These are phyloP conservation scores for Fragum fragum DNA, from an alignment of 2,888 invertebrate species.

Conservation along the genomic window DNA sequence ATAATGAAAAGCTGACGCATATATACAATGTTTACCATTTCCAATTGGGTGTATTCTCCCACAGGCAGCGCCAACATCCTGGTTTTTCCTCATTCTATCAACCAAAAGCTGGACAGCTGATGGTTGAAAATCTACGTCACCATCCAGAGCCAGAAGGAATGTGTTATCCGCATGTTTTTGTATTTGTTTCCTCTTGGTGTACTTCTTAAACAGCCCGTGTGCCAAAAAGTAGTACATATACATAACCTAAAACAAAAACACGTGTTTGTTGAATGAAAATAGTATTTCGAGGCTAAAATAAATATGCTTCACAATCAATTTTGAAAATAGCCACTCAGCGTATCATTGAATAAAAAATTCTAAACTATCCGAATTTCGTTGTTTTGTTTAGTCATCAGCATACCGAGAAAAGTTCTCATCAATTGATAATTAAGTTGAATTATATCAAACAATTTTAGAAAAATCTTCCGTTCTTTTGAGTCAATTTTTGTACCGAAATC, in stretches of 20 bases:
- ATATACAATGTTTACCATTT: constrained; percentile 90
- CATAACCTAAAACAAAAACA: constrained; percentile 92
- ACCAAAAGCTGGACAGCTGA: constrained; percentile 96
- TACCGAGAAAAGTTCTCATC: too few relatives aligned
- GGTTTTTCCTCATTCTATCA: constrained; percentile 99
- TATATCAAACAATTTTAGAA: too few relatives aligned
- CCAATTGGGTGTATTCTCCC: constrained; percentile 99
- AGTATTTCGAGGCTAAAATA: too few relatives aligned
- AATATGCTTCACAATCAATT: too few relatives aligned
- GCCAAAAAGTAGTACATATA: constrained; percentile 99
- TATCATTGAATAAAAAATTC: background rate
- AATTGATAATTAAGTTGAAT: too few relatives aligned
- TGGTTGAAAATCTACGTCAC: constrained; percentile 97
- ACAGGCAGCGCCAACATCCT: constrained; percentile 98
- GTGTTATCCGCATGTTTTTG: constrained; percentile 98
- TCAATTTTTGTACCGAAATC: too few relatives aligned
- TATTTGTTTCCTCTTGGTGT: constrained; percentile 93
- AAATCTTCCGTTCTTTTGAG: too few relatives aligned
- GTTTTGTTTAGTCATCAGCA: too few relatives aligned
- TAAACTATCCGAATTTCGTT: background rate
- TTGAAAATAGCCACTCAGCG: too few relatives aligned
- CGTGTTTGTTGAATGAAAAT: too few relatives aligned
- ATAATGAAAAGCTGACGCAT: too few relatives aligned
- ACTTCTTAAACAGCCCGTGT: constrained; percentile 94
- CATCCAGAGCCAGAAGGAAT: constrained; percentile 96